Percentiles rank a stretch among this genome's conserved stretches.
Evolutionary conservation across 92 coral and sea anemone genomes (phyloP).

Genomic region (Anthopleura xanthogrammica): DNA sequence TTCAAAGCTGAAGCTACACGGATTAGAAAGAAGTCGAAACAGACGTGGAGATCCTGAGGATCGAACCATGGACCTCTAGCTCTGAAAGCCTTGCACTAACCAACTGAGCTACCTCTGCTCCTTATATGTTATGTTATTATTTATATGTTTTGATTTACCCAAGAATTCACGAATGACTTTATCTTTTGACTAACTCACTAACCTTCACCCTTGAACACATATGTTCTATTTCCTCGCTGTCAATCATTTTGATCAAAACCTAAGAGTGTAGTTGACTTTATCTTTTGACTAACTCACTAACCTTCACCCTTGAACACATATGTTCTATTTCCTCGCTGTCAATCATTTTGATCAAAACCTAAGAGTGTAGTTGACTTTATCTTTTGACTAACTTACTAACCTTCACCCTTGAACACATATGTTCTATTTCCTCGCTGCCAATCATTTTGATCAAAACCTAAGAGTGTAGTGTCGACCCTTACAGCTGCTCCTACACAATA

Average conservation of each 20-base stretch:
- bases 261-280: conserved; percentile 78
- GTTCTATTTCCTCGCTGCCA: conserved; percentile 99
- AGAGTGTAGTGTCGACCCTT: conserved; percentile 90
- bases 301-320: conserved; percentile 93
- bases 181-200: conserved; percentile 9
- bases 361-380: conserved; percentile 77
- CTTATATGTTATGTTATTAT: no score
- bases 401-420: conserved; percentile 90
- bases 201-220: conserved; percentile 94
- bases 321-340: conserved; percentile 97
- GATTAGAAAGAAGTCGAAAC: no score
- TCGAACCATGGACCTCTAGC: no score
- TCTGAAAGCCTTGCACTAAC: no score
- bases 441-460: conserved; percentile 99
- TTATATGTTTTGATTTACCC: no score
- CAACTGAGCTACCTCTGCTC: no score
- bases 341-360: conserved; percentile 99
- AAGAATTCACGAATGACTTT: conserved; percentile 50
- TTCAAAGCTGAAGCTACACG: no score
- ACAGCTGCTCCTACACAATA: conserved; percentile 75
- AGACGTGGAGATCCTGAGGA: no score
- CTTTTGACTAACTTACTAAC: conserved; percentile 22
- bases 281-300: not conserved
- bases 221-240: conserved; percentile 97
- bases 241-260: conserved; percentile 99